These are phyloP conservation scores for Psococerastis gibbosa DNA, from an alignment of 2,888 invertebrate genomes.

Conservation along the genomic window DNA sequence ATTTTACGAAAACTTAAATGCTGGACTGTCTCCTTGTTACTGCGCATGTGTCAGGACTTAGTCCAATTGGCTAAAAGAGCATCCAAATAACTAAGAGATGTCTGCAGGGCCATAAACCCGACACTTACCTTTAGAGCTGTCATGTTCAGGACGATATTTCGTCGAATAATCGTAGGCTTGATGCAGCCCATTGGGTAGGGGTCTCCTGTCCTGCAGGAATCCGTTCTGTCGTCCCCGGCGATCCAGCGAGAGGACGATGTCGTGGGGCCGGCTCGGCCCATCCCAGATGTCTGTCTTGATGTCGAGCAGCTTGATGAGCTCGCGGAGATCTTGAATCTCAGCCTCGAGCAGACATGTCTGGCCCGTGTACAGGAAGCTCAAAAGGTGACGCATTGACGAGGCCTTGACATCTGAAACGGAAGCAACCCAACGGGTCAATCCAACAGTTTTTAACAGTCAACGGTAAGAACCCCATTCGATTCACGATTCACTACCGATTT, in stretches of 20 bases:
- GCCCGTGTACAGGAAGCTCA: constrained; percentile 71
- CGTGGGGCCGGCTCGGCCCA: constrained; percentile 9
- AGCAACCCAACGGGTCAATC: neutral
- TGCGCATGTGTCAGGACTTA: too few relatives aligned
- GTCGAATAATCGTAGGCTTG: neutral
- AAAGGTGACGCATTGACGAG: constrained; percentile 58
- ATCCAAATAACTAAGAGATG: too few relatives aligned
- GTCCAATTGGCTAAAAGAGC: too few relatives aligned
- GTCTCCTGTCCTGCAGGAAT: neutral
- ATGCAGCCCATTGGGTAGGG: neutral
- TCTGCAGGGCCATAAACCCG: too few relatives aligned
- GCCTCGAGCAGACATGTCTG: constrained; percentile 51
- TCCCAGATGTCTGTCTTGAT: constrained; percentile 48
- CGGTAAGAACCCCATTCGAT: too few relatives aligned
- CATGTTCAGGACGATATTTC: too few relatives aligned
- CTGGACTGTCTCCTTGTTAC: too few relatives aligned
- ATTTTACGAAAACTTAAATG: too few relatives aligned
- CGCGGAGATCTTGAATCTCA: constrained; percentile 2
- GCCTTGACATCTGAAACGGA: constrained; percentile 32
- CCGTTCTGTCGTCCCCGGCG: neutral
- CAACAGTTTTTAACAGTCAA: too few relatives aligned
- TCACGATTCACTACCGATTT: too few relatives aligned
- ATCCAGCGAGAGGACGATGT: constrained; percentile 5
- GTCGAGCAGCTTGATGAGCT: constrained; percentile 39
- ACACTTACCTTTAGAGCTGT: too few relatives aligned